Conservation (phyloP, 2,888 invertebrate genomes). For the Thecocarcelia acutangulata region DNA sequence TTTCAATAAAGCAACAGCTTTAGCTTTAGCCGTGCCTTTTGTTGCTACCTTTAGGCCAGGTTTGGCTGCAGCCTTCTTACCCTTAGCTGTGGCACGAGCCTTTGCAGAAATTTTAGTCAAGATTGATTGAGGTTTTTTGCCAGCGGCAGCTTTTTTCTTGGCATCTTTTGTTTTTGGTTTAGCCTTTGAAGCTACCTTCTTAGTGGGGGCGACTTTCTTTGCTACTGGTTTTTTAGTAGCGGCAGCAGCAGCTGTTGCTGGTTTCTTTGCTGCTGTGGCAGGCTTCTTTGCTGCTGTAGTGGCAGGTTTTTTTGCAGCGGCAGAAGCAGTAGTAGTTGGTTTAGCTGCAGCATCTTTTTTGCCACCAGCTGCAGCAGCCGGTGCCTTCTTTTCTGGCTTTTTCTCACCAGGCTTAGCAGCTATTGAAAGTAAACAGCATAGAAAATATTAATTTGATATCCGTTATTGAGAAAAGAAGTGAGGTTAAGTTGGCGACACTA, state of each 20-base stretch:
- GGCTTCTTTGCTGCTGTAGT: conserved; percentile 70
- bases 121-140: conserved; percentile 81
- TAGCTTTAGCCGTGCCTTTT: conserved; percentile 83
- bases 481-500: background rate
- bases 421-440: conserved; percentile 51
- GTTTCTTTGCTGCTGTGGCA: conserved; percentile 81
- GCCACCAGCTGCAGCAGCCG: conserved; percentile 81
- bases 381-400: conserved; percentile 82
- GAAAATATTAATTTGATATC: background rate
- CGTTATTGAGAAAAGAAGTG: background rate
- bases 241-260: conserved; percentile 67
- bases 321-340: conserved; percentile 77
- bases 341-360: conserved; percentile 78
- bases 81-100: conserved; percentile 80
- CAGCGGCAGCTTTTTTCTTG: conserved; percentile 78
- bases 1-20: conserved; percentile 85
- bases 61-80: conserved; percentile 78
- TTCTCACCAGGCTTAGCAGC: conserved; percentile 84
- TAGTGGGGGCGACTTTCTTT: conserved; percentile 76
- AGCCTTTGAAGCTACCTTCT: conserved; percentile 78
- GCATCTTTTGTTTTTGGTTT: conserved; percentile 79
- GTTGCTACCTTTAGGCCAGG: conserved; percentile 80
- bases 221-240: conserved; percentile 80
- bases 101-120: conserved; percentile 81
- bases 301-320: conserved; percentile 81